Conservation (phyloP, 2,113 vertebrate genomes). For the Seriola dumerili region DNA sequence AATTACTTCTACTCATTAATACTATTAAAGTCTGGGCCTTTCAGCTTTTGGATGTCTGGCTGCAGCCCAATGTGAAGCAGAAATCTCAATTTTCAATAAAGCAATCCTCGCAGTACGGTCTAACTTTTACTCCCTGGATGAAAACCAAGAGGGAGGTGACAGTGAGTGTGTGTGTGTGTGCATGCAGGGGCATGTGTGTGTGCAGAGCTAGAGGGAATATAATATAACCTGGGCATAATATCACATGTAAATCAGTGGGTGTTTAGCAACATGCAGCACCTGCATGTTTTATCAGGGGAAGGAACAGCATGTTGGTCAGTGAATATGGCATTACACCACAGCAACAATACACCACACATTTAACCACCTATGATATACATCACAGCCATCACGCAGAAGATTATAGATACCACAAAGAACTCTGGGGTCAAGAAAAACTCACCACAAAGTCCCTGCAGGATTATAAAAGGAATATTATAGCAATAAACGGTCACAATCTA, state of each 20-base stretch:
- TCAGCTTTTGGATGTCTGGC: conserved; percentile 32
- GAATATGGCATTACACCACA: neutral
- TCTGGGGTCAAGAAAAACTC: conserved; percentile 15
- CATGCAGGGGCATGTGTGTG: neutral
- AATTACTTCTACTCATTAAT: conserved; percentile 5
- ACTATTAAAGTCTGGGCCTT: conserved; percentile 6
- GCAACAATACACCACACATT: neutral
- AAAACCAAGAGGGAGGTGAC: conserved; percentile 1
- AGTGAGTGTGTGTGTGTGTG: conserved; percentile 1
- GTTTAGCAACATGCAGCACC: conserved; percentile 17
- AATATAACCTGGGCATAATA: neutral
- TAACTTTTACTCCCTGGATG: conserved; percentile 34
- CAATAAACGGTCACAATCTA: neutral
- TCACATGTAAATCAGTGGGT: neutral
- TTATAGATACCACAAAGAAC: neutral
- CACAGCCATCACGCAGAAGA: neutral
- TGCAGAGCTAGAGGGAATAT: neutral
- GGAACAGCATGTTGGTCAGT: neutral
- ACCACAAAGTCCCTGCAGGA: neutral
- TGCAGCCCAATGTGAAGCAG: conserved; percentile 20
- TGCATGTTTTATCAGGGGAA: neutral
- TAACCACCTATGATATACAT: neutral
- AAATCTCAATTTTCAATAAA: conserved; percentile 23
- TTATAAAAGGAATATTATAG: neutral
- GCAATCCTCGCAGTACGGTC: conserved; percentile 7